Percentiles rank a stretch among this genome's conserved stretches.
Conservation (phyloP, 23 tunicate genomes). For the Pegea sp. region DNA sequence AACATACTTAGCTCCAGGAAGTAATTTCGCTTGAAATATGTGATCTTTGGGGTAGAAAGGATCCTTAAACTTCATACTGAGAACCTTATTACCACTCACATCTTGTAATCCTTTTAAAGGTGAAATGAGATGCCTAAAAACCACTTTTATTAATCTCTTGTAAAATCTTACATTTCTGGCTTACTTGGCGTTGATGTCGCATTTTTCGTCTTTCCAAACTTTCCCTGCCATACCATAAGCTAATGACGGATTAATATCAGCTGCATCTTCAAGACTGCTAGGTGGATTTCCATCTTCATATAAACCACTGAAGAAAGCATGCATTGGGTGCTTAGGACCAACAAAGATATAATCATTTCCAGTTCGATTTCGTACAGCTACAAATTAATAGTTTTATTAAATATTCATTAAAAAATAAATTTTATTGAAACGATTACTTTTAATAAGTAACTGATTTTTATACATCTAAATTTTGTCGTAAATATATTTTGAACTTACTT, state of each 20-base stretch:
- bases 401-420: not conserved
- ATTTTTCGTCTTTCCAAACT: constrained; percentile 48
- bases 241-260: constrained; percentile 49
- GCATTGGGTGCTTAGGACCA: constrained; percentile 46
- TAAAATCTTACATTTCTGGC: not conserved
- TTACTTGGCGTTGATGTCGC: constrained; percentile 28
- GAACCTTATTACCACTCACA: constrained; percentile 22
- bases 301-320: constrained; percentile 32
- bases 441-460: not conserved
- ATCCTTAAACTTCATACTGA: constrained; percentile 52
- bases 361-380: constrained; percentile 48
- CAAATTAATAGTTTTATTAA: not conserved
- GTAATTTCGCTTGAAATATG: constrained; percentile 54
- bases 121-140: constrained; percentile 6
- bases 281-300: constrained; percentile 39
- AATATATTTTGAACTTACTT: constrained; percentile 15
- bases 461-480: not conserved
- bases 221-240: constrained; percentile 80
- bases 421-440: not conserved
- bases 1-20: constrained; percentile 84
- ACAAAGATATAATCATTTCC: constrained; percentile 72
- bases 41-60: constrained; percentile 77
- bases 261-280: constrained; percentile 10
- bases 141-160: too few relatives aligned
- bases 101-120: constrained; percentile 21